Evolutionary conservation across 2,113 vertebrate species (phyloP).

Genomic region (Rhipidura dahli): DNA sequence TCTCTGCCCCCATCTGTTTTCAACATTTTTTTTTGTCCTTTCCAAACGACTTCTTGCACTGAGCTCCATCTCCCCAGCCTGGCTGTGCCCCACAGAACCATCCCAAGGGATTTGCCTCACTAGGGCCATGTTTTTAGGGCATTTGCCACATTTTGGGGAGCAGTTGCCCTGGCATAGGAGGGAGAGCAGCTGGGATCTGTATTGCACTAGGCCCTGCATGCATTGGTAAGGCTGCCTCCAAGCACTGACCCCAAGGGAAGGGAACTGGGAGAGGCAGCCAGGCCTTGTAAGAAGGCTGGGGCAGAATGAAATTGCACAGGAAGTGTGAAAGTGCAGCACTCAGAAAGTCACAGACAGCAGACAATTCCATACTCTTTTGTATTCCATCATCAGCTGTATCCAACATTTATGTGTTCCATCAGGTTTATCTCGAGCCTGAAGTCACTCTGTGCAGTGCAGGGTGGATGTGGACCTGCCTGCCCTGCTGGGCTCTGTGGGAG

Average conservation of each 20-base stretch:
- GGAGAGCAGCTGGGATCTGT: not conserved
- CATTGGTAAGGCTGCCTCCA: not conserved
- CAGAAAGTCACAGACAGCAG: not conserved
- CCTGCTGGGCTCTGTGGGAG: not conserved
- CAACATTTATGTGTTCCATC: rapidly evolving
- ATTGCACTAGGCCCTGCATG: not conserved
- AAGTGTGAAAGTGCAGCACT: not conserved
- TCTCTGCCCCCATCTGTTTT: not conserved
- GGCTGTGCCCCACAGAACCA: not conserved
- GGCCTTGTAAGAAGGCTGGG: not conserved
- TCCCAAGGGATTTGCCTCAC: not conserved
- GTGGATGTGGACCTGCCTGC: not conserved
- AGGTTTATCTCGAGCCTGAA: not conserved
- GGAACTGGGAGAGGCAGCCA: not conserved
- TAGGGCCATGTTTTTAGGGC: not conserved
- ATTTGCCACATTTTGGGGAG: not conserved
- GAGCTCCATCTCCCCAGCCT: not conserved
- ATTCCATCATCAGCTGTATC: not conserved
- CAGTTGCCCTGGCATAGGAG: not conserved
- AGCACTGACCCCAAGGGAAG: not conserved
- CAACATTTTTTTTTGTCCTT: not conserved
- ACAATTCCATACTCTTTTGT: not conserved
- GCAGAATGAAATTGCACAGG: not conserved
- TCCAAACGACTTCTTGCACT: not conserved
- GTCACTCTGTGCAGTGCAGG: rapidly evolving